Evolutionary conservation across 2,797 vertebrate genomes (phyloP), one percentile per base, ranked within the genome.

Genomic region (Moxostoma hubbsi): DNA sequence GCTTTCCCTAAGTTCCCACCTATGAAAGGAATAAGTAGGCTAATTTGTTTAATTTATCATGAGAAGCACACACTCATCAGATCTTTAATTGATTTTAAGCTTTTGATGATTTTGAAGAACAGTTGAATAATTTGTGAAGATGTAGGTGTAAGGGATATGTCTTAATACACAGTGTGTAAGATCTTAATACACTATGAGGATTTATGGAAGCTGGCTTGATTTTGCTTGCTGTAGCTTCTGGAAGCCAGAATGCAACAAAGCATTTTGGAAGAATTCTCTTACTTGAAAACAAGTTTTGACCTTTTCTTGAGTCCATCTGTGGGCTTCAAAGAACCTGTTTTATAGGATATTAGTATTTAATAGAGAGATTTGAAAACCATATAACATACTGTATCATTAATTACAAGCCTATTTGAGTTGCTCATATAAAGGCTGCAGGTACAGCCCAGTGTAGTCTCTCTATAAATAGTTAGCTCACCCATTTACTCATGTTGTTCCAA

Each of bases 201-300:
- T 87, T 89, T 91, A 90, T 93, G 92, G 91, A 93, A 89, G 83
- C 83, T 86, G 89, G n/a, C 87, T 83, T 1, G 61, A 13, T 62
- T 5, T 43, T 43, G 59, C 59, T 1, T 13, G 12, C 3, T 36
- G 24, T 59, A 12, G 18, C 58, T 61, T 61, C 58, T 59, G 58
- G 18, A 59, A 59, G 58, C 24, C 58, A 59, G 43, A 12, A 62
- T 18, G 6, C 18, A n/a, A 63, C 43, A 46, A 63, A 7, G 11
- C 0, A 36, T 4, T 45, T 45, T 45, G 11, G 9, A 62, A 5
- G 57, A 18, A 7, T 18, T 58, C n/a, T 16, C n/a, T 24, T 24
- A 24, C 24, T 24, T 24, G 24, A 71, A 71, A 47, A 4, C 55
- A 7, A 11, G n/a, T 53, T 73, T 73, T 54, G 49, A 53, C 13